Conservation (phyloP, 2,888 invertebrate species). For the Meteorus colon region DNA sequence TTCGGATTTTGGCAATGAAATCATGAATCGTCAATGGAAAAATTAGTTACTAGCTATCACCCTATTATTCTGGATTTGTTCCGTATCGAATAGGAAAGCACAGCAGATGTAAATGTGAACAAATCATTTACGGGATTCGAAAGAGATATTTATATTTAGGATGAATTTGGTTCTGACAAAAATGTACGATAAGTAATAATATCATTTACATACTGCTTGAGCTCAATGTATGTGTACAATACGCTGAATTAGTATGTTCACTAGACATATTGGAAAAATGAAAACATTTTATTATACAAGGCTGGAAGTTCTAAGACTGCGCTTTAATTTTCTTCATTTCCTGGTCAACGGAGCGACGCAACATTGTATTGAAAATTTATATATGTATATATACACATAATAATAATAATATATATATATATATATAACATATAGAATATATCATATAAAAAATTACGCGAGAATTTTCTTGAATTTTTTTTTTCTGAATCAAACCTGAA, state of each 20-base stretch:
- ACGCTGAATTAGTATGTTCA: slow-evolving; percentile 39
- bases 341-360: not conserved
- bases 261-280: slow-evolving; percentile 11
- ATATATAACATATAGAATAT: not conserved
- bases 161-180: no score
- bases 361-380: not conserved
- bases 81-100: not conserved
- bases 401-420: not conserved
- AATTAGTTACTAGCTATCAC: not conserved
- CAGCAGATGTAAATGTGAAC: slow-evolving; percentile 38
- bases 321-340: slow-evolving; percentile 34
- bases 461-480: slow-evolving; percentile 55
- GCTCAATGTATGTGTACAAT: slow-evolving; percentile 33
- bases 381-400: no score
- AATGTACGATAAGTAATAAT: not conserved
- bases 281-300: slow-evolving; percentile 62
- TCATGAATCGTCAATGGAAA: not conserved
- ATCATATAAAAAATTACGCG: slow-evolving; percentile 8
- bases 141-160: no score
- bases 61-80: slow-evolving; percentile 43
- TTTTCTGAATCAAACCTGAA: slow-evolving; percentile 88
- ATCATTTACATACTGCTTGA: slow-evolving; percentile 26
- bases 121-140: not conserved
- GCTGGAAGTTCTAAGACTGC: slow-evolving; percentile 73
- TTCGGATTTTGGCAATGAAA: slow-evolving; percentile 5